Evolutionary conservation across 2,113 vertebrate genomes (phyloP).

Genomic region (Asarcornis scutulata): DNA sequence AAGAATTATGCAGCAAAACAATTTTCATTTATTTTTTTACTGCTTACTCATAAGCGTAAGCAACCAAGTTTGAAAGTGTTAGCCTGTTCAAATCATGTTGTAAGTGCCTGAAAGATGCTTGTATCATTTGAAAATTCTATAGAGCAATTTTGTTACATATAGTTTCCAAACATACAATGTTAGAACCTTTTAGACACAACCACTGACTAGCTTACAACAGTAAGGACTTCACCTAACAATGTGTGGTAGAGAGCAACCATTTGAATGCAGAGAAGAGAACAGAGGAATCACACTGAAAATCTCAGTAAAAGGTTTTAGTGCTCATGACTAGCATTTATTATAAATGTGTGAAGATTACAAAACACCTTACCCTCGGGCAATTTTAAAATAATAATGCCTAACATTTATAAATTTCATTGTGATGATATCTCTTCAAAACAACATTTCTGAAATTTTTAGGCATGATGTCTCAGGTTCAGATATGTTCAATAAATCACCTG

Average conservation of each 20-base stretch:
- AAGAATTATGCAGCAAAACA: neutral
- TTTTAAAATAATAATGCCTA: neutral
- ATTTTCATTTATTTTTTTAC: neutral
- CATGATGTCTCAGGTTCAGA: neutral
- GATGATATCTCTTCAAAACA: neutral
- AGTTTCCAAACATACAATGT: neutral
- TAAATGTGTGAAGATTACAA: neutral
- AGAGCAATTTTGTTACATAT: neutral
- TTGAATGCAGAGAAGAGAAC: neutral
- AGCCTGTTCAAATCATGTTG: neutral
- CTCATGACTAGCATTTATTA: neutral
- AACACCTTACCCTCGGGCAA: neutral
- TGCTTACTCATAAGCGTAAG: neutral
- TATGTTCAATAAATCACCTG: neutral
- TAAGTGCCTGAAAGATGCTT: neutral
- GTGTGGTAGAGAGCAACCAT: rapidly evolving
- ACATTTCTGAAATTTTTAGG: neutral
- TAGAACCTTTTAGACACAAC: neutral
- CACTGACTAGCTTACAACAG: neutral
- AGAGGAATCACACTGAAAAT: neutral
- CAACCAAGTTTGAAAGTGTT: neutral
- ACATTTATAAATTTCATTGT: neutral
- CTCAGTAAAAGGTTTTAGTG: neutral
- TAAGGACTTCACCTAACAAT: neutral
- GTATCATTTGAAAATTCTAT: neutral